Evolutionary conservation across 2,113 vertebrate species (phyloP), one percentile per base, ranked within the genome.

Genomic region (Gallinago jamesoni): DNA sequence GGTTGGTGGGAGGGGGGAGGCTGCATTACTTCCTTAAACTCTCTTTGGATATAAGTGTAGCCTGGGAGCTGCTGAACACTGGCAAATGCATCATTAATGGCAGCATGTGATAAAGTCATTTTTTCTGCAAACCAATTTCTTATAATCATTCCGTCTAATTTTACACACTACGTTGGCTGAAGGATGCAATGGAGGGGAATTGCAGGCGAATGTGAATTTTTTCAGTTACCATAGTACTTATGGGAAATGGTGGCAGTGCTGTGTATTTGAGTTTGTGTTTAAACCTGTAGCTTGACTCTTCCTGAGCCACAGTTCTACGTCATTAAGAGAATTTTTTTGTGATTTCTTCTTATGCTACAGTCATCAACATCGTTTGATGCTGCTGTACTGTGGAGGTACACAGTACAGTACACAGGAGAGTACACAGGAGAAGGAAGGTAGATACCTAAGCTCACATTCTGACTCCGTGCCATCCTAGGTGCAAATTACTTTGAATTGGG

Each of bases 1-100:
- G 9, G 22, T 0, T 1, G 0, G n/a, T 7, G 9, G 3, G 7
- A 67, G 19, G 0, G 3, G 3, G 28, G 7, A 81, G 48, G 16
- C 19, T 89, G 33, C 41, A n/a, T 57, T 75, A 30, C 30, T 89
- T 76, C 85, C 25, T 60, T 64, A 56, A 92, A 53, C 45, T 79
- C 9, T 69, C 59, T 80, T 70, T 87, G 57, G 6, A 16, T 53
- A 5, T 8, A 59, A 73, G 12, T 20, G 13, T 90, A n/a, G 25
- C 33, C 47, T 68, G 15, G 19, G 35, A 95, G 18, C 27, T 72
- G 41, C 59, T 76, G 83, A 73, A 53, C 27, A 39, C 30, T 43
- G 45, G 15, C 23, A 76, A 94, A 85, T 68, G 6, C 57, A 59
- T 55, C 28, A 50, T 64, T 86, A 86, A 21, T 39, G 37, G 15